Evolutionary conservation across 2,888 invertebrate species (phyloP), one percentile per base, ranked within the genome.

Genomic region (Sycophila texana): DNA sequence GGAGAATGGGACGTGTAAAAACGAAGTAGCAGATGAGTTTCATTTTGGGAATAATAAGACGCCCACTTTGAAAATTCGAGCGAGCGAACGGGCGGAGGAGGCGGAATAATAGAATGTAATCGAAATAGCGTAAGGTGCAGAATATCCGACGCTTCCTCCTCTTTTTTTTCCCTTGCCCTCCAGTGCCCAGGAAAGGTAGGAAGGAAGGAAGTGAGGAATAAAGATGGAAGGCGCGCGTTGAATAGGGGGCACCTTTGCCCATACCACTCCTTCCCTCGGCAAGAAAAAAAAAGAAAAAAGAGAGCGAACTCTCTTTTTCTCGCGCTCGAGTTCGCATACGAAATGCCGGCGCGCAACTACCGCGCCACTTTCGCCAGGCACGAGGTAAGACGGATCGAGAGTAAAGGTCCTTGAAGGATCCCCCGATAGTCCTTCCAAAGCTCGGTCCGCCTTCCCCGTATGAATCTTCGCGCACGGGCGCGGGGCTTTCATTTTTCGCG

Each of bases 71-170:
- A 74, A 53, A 55, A 74, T 74, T 63, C 63, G 16, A 79, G 83
- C 77, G 75, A 55, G 63, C n/a, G 47, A 66, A 18, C 16, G 20
- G 0, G 20, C 26, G 79, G 79, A 79, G 80, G 83, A 84, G 84
- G 83, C 82, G 78, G 85, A 84, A 86, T 87, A 87, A 88, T 88
- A 87, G 86, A 88, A 88, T 86, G 87, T 87, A 86, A 85, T 87
- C 86, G 86, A 86, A 88, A 88, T 88, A 87, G 88, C 86, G 84
- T 75, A 84, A 86, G 83, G 83, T 65, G 49, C 65, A 84, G 84
- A 86, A 84, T 83, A 83, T 83, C 83, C 80, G 82, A 73, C 39
- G 79, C 80, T 74, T 80, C 77, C 82, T 84, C 77, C 70, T 83
- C 79, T 83, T 80, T 81, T n/a, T n/a, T 39, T 10, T 39, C 14